Percentiles rank a stretch among this genome's conserved stretches.
These are phyloP conservation scores for Oreochromis aureus DNA, from an alignment of 2,113 vertebrate genomes.

Conservation along the genomic window DNA sequence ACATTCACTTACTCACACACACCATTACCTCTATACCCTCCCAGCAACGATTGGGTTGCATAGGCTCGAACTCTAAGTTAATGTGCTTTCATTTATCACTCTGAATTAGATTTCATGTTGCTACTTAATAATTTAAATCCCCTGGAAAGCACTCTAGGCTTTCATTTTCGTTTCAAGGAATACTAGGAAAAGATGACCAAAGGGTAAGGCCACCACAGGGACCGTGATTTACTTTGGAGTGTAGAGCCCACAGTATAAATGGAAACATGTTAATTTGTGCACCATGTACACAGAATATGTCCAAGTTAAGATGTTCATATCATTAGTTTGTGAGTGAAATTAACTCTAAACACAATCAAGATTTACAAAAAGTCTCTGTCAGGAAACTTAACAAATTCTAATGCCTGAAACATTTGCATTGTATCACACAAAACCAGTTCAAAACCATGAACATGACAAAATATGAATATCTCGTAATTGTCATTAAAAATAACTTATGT, in stretches of 20 bases:
- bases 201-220: not conserved
- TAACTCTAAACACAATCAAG: not conserved
- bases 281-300: not conserved
- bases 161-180: constrained; percentile 35
- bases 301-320: not conserved
- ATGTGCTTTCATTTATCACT: constrained; percentile 68
- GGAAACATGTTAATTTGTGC: not conserved
- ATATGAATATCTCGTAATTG: not conserved
- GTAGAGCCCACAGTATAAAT: not conserved
- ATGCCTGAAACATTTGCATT: not conserved
- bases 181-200: not conserved
- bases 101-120: constrained; percentile 65
- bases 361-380: not conserved
- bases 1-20: constrained; percentile 9
- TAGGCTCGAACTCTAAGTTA: constrained; percentile 33
- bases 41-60: constrained; percentile 31
- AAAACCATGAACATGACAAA: not conserved
- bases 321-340: not conserved
- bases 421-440: not conserved
- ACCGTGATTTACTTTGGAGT: constrained; percentile 6
- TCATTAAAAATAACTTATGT: not conserved
- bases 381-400: not conserved
- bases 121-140: constrained; percentile 64
- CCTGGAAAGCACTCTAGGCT: constrained; percentile 43
- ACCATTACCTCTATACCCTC: constrained; percentile 31